A percentile compares a stretch with the other conserved stretches of the same genome.
These are phyloP conservation scores for Hylia prasina DNA, from an alignment of 2,113 vertebrate species.

Conservation along the genomic window DNA sequence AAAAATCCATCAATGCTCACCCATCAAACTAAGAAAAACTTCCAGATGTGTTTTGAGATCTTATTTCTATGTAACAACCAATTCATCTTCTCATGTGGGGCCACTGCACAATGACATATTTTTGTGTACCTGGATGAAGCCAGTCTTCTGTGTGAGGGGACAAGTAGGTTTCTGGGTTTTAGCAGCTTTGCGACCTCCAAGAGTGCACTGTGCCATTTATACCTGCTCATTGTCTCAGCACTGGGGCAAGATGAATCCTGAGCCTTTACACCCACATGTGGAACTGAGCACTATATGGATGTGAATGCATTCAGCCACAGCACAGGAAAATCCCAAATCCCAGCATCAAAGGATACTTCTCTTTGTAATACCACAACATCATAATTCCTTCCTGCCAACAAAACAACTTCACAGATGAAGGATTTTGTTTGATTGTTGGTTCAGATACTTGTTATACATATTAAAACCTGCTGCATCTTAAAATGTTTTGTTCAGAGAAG, in stretches of 20 bases:
- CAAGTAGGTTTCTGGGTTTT: neutral
- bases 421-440: neutral
- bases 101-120: neutral
- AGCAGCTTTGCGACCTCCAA: neutral
- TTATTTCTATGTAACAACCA: neutral
- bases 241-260: neutral
- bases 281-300: neutral
- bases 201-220: neutral
- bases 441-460: neutral
- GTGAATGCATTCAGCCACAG: neutral
- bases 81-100: neutral
- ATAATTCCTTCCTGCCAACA: neutral
- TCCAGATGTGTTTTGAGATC: neutral
- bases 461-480: slow-evolving; percentile 22
- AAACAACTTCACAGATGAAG: neutral
- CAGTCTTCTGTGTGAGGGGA: neutral
- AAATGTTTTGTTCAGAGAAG: neutral
- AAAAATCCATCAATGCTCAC: neutral
- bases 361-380: neutral
- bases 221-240: neutral
- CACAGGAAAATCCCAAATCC: neutral
- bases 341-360: neutral
- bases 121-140: neutral
- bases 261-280: neutral
- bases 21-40: neutral